These are phyloP conservation scores for Lethocerus indicus DNA, from an alignment of 1,140 invertebrate species.

Conservation along the genomic window DNA sequence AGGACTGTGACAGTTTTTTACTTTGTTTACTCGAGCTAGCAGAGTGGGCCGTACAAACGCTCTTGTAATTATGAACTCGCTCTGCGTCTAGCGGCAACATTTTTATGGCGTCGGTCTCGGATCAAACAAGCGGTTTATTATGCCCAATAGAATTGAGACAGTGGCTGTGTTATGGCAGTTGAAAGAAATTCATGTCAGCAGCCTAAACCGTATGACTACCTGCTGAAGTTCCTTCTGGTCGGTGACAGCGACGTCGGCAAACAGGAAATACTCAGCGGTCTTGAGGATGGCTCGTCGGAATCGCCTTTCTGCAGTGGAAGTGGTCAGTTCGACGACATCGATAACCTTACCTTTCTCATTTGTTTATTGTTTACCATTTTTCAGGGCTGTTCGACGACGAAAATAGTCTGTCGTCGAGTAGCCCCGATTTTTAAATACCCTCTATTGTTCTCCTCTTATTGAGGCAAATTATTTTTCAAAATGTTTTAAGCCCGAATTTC, in stretches of 20 bases:
- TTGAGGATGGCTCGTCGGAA: constrained; percentile 85
- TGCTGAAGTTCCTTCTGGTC: constrained; percentile 88
- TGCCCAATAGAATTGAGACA: constrained; percentile 20
- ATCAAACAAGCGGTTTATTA: too few species aligned
- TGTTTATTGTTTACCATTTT: neutral
- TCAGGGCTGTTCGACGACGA: neutral
- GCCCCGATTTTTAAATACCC: too few species aligned
- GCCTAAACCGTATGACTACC: constrained; percentile 81
- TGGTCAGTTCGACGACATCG: constrained; percentile 38
- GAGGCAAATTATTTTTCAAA: too few species aligned
- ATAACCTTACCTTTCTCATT: neutral
- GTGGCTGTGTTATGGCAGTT: constrained; percentile 21
- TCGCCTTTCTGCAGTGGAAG: constrained; percentile 88
- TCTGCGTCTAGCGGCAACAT: too few species aligned
- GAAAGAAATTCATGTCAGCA: constrained; percentile 21
- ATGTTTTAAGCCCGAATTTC: too few species aligned
- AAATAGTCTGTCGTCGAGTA: too few species aligned
- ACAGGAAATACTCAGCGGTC: constrained; percentile 85
- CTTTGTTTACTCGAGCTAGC: too few species aligned
- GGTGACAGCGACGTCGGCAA: constrained; percentile 98
- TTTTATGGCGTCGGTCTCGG: too few species aligned
- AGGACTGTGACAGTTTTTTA: constrained; percentile 2
- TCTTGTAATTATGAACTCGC: too few species aligned
- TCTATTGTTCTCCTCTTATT: too few species aligned
- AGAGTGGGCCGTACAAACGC: too few species aligned